These are phyloP conservation scores for Leptosomus discolor DNA, from an alignment of 2,113 vertebrate species.

Conservation along the genomic window DNA sequence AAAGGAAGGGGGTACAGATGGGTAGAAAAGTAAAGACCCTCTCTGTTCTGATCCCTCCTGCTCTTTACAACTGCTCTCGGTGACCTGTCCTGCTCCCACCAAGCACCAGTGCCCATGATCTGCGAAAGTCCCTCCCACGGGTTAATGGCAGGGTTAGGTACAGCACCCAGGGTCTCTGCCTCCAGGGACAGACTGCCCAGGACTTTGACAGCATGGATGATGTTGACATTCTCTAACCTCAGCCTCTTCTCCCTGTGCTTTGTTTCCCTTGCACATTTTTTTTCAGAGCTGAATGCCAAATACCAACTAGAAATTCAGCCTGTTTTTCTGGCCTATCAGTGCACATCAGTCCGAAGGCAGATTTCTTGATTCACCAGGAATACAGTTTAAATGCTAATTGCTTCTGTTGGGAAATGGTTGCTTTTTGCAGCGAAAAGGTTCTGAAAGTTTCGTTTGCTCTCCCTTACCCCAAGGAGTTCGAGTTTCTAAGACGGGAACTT, in stretches of 20 bases:
- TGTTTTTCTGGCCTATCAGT: not conserved
- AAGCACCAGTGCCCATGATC: not conserved
- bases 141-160: rapidly evolving
- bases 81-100: not conserved
- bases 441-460: not conserved
- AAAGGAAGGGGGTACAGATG: not conserved
- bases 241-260: not conserved
- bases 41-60: not conserved
- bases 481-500: not conserved
- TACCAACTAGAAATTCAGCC: not conserved
- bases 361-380: not conserved
- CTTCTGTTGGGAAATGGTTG: not conserved
- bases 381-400: not conserved
- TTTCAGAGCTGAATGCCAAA: not conserved
- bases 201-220: not conserved
- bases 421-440: not conserved
- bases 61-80: not conserved
- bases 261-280: not conserved
- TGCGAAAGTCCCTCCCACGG: not conserved
- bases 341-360: not conserved
- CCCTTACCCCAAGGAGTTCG: not conserved
- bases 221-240: not conserved
- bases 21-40: not conserved
- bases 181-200: not conserved
- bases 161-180: not conserved